Percentiles rank a stretch among this genome's conserved stretches.
Evolutionary conservation across 2,888 invertebrate species (phyloP).

Genomic region (Melangyna quadrimaculata): DNA sequence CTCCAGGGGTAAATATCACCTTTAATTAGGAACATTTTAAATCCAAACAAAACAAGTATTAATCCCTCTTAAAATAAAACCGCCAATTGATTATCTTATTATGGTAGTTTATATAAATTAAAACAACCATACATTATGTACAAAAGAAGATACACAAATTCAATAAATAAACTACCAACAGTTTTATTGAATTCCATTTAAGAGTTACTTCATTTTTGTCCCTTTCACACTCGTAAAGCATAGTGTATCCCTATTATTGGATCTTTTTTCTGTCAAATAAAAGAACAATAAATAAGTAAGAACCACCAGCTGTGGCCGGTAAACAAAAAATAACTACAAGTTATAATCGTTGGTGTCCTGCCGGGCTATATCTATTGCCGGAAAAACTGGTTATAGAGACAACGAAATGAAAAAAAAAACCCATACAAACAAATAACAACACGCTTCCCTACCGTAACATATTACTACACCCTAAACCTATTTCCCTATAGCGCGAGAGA

Average conservation of each 20-base stretch:
- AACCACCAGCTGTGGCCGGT: constrained; percentile 55
- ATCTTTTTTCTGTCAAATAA: constrained; percentile 20
- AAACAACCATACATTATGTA: neutral
- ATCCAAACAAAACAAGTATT: neutral
- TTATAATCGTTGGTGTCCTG: constrained; percentile 49
- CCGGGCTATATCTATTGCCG: constrained; percentile 56
- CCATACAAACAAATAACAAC: neutral
- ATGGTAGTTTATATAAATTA: neutral
- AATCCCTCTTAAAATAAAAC: neutral
- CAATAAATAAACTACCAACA: constrained; percentile 59
- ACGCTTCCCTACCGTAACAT: constrained; percentile 4
- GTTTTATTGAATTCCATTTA: constrained; percentile 62
- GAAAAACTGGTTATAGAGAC: constrained; percentile 62
- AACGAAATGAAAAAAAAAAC: neutral
- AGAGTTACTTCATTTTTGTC: neutral
- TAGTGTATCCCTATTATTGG: constrained; percentile 13
- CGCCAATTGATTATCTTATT: neutral
- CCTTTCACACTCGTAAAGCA: neutral
- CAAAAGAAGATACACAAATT: neutral
- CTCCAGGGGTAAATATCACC: neutral
- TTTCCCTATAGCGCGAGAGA: neutral
- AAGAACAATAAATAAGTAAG: constrained; percentile 39
- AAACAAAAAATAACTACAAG: constrained; percentile 25
- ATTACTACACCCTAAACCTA: constrained; percentile 16
- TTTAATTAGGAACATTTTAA: neutral